A percentile compares a stretch with the other conserved stretches of the same genome.
These are phyloP conservation scores for Chamaea fasciata DNA, from an alignment of 2,113 vertebrate species.

Conservation along the genomic window DNA sequence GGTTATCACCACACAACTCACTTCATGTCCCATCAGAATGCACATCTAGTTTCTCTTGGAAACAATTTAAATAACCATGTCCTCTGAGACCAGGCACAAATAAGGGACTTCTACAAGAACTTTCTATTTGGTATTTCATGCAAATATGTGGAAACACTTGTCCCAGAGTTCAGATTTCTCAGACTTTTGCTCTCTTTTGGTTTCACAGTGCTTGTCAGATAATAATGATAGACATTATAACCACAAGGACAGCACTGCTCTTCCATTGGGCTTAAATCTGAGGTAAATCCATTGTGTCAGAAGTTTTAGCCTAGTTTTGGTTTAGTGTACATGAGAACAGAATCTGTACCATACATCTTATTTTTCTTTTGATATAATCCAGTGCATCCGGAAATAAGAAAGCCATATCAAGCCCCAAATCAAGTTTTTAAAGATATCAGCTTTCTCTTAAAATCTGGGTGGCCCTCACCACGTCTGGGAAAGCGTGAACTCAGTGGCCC, in stretches of 20 bases:
- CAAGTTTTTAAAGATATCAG: constrained; percentile 30
- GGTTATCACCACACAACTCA: neutral
- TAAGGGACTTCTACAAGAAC: neutral
- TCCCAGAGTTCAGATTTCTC: neutral
- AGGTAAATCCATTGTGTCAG: neutral
- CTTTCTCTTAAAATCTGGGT: constrained; percentile 50
- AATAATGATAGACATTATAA: neutral
- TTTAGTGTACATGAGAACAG: neutral
- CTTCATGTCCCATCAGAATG: neutral
- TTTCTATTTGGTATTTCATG: neutral
- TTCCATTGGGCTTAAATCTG: neutral
- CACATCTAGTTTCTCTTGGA: neutral
- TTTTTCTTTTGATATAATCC: constrained; percentile 37
- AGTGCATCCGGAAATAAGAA: constrained; percentile 20
- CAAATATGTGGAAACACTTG: neutral
- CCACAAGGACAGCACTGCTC: neutral
- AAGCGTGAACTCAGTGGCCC: constrained; percentile 42
- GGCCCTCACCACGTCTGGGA: constrained; percentile 49
- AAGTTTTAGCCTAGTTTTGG: constrained; percentile 15
- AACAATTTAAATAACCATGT: neutral
- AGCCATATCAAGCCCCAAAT: constrained; percentile 31
- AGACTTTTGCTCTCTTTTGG: neutral
- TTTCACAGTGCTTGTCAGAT: neutral
- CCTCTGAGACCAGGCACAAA: neutral
- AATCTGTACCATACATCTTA: neutral